phyloP scores from a whole-genome alignment of 92 coral and sea anemone genomes.

The Anthopleura xanthogrammica region DNA sequence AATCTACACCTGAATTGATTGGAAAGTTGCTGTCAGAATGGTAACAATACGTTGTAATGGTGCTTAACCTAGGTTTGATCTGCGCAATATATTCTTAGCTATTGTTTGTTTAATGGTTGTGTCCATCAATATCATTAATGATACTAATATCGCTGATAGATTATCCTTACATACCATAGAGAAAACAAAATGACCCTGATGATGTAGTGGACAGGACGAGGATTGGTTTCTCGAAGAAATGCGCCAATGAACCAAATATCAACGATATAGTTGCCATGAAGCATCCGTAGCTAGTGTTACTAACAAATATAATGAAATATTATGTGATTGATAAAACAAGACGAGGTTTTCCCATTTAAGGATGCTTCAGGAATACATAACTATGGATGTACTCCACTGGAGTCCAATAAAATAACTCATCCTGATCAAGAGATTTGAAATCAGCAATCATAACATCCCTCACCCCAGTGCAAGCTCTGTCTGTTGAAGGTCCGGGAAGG shows the following conservation, averaged over 20 bases:
- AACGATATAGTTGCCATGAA: conserved; percentile 80
- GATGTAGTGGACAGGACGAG: conserved; percentile 78
- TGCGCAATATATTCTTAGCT: no score
- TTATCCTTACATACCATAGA: conserved; percentile 65
- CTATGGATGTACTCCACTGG: no score
- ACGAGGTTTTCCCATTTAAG: no score
- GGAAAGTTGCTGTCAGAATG: background rate
- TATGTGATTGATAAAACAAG: background rate
- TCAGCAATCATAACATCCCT: no score
- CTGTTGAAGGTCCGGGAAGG: no score
- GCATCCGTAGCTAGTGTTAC: conserved; percentile 76
- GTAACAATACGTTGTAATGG: background rate
- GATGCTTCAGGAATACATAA: no score
- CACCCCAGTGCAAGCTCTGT: no score
- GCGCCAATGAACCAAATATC: conserved; percentile 84
- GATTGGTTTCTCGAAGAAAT: conserved; percentile 86
- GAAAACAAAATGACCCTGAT: conserved; percentile 84
- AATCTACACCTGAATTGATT: conserved; percentile 69
- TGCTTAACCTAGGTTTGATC: no score
- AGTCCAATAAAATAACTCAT: no score
- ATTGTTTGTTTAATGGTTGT: no score
- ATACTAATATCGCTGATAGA: no score
- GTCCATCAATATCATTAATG: no score
- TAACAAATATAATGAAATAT: conserved; percentile 16
- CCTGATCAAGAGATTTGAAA: background rate